Evolutionary conservation across 2,888 invertebrate species (phyloP).

Genomic region (Ophonus ardosiacus): DNA sequence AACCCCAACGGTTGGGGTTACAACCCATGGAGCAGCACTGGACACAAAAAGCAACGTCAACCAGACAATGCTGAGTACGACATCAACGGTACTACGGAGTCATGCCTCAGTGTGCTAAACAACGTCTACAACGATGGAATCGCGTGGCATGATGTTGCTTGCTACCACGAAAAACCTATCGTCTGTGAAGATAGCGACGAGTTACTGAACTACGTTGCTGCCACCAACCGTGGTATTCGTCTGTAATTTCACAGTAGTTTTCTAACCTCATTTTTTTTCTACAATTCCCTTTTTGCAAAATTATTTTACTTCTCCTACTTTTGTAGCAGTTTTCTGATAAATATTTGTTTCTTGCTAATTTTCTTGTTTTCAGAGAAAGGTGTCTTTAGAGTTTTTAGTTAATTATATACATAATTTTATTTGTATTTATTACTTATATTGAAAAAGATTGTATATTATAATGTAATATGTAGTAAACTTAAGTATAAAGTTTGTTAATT

Average conservation of each 20-base stretch:
- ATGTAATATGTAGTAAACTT: slow-evolving; percentile 46
- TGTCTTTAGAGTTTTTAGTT: slow-evolving; percentile 51
- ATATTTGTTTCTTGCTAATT: slow-evolving; percentile 32
- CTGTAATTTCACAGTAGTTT: slow-evolving; percentile 78
- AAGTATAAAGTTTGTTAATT: slow-evolving; percentile 49
- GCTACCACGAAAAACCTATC: slow-evolving; percentile 95
- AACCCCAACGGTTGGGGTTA: slow-evolving; percentile 85
- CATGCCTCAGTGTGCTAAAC: slow-evolving; percentile 91
- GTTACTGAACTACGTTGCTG: slow-evolving; percentile 89
- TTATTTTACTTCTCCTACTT: slow-evolving; percentile 40
- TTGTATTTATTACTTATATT: slow-evolving; percentile 55
- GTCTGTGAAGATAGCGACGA: slow-evolving; percentile 95
- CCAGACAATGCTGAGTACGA: slow-evolving; percentile 95
- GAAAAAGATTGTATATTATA: slow-evolving; percentile 53
- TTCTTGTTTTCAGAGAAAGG: slow-evolving; percentile 44
- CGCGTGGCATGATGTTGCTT: slow-evolving; percentile 96
- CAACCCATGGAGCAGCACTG: slow-evolving; percentile 94
- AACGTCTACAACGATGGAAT: slow-evolving; percentile 96
- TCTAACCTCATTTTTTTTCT: slow-evolving; percentile 55
- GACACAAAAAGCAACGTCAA: slow-evolving; percentile 92
- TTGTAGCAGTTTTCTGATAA: slow-evolving; percentile 25
- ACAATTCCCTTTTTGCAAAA: slow-evolving; percentile 12
- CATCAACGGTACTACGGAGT: slow-evolving; percentile 91
- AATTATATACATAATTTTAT: slow-evolving; percentile 51
- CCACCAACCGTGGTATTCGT: slow-evolving; percentile 90